A percentile compares a stretch with the other conserved stretches of the same genome.
Conservation (phyloP, 2,888 invertebrate genomes). For the Graphium colonna region DNA sequence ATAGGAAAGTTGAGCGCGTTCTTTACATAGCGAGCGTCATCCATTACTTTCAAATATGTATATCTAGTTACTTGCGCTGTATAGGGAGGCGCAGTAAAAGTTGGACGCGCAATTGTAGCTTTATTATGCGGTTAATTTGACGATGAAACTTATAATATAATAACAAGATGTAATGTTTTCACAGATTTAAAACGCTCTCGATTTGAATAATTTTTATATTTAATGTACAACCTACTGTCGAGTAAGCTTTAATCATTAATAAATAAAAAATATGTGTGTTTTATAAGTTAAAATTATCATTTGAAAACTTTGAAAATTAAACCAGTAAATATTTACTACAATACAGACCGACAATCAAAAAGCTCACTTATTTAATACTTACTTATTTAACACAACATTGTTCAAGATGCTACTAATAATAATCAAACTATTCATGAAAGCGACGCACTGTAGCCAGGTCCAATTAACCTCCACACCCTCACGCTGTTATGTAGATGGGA, state of each 20-base stretch:
- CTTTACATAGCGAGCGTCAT: constrained; percentile 19
- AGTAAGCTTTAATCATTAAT: no score
- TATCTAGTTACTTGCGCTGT: constrained; percentile 10
- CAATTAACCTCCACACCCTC: not conserved
- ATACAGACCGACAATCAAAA: no score
- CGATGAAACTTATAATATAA: no score
- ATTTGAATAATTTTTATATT: no score
- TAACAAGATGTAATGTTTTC: no score
- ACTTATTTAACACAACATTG: no score
- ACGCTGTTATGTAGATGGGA: not conserved
- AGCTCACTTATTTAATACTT: no score
- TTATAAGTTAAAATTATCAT: not conserved
- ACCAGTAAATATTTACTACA: not conserved
- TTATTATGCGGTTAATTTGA: no score
- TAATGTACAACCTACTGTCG: no score
- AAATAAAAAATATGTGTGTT: no score
- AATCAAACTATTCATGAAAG: no score
- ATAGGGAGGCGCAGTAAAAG: not conserved
- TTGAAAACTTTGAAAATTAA: not conserved
- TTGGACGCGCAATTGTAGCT: constrained; percentile 18
- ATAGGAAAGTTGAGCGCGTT: constrained; percentile 22
- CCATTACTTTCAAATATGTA: constrained; percentile 7
- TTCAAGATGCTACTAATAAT: not conserved
- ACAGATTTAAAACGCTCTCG: no score
- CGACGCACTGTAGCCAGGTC: not conserved